Conservation (phyloP, 2,113 vertebrate species). For the Tetraodon nigroviridis region DNA sequence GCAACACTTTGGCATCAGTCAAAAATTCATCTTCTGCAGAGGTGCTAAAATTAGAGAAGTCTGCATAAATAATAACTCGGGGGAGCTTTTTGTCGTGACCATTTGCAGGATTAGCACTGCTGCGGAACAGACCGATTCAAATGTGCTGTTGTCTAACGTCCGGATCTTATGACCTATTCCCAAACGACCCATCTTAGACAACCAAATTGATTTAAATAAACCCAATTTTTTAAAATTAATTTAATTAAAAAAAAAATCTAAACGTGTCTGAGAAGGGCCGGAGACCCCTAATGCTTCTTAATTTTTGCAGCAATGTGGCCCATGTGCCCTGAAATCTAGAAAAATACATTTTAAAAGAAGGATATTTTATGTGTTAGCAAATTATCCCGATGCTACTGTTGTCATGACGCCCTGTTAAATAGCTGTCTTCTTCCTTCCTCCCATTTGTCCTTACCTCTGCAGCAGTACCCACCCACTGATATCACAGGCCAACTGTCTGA, state of each 20-base stretch:
- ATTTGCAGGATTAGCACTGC: constrained; percentile 17
- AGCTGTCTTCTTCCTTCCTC: constrained; percentile 17
- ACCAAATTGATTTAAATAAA: constrained; percentile 8
- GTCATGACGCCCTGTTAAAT: constrained; percentile 33
- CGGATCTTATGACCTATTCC: constrained; percentile 41
- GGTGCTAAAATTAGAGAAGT: constrained; percentile 42
- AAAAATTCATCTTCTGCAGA: constrained; percentile 12
- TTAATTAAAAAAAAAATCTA: not conserved
- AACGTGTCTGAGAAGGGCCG: constrained; percentile 54
- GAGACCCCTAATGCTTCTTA: constrained; percentile 34
- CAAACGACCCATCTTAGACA: constrained; percentile 57
- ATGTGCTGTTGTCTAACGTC: constrained; percentile 46
- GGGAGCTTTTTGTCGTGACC: constrained; percentile 11
- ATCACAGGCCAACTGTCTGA: constrained; percentile 98
- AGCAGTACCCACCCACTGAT: constrained; percentile 98
- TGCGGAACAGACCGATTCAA: constrained; percentile 33
- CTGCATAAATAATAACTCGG: constrained; percentile 29
- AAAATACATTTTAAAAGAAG: not conserved
- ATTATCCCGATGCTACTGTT: constrained; percentile 8
- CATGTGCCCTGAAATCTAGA: constrained; percentile 6
- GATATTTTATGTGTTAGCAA: not conserved
- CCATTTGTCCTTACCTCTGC: constrained; percentile 72
- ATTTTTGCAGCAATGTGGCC: constrained; percentile 36
- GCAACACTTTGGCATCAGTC: constrained; percentile 56
- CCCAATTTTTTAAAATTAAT: constrained; percentile 3